phyloP scores from a whole-genome alignment of 2,888 invertebrate species.

The Acanthosoma haemorrhoidale region DNA sequence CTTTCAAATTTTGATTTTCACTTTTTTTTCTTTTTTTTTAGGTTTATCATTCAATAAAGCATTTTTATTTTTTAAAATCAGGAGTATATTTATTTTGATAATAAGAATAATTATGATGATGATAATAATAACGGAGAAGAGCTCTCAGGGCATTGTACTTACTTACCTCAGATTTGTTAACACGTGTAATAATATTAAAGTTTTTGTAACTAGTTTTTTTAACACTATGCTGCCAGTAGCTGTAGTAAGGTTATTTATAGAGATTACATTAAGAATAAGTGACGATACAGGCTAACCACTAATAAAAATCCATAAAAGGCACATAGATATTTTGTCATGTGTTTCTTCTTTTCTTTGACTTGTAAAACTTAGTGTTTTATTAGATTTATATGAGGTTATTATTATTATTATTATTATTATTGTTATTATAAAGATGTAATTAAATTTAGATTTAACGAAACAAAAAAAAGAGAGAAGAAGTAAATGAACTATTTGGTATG shows the following conservation, averaged over 20 bases:
- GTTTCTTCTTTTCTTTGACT: slow-evolving; percentile 31
- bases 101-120: slow-evolving; percentile 12
- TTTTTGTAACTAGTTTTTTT: slow-evolving; percentile 21
- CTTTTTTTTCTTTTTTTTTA: background rate
- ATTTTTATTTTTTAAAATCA: background rate
- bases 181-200: slow-evolving; percentile 5
- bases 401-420: slow-evolving; percentile 16
- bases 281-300: slow-evolving; percentile 12
- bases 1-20: background rate
- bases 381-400: slow-evolving; percentile 25
- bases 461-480: background rate
- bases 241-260: slow-evolving; percentile 18
- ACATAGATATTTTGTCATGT: slow-evolving; percentile 21
- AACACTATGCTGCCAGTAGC: slow-evolving; percentile 30
- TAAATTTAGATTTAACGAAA: slow-evolving; percentile 19
- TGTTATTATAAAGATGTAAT: background rate
- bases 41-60: background rate
- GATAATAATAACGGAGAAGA: slow-evolving; percentile 19
- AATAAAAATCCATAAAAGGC: slow-evolving; percentile 7
- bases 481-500: slow-evolving; percentile 24
- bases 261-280: background rate
- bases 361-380: slow-evolving; percentile 24
- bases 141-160: slow-evolving; percentile 31
- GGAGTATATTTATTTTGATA: background rate
- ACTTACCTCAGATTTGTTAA: slow-evolving; percentile 28